Evolutionary conservation across 2,797 vertebrate species (phyloP), one percentile per base, ranked within the genome.

Genomic region (Melopsittacus undulatus): DNA sequence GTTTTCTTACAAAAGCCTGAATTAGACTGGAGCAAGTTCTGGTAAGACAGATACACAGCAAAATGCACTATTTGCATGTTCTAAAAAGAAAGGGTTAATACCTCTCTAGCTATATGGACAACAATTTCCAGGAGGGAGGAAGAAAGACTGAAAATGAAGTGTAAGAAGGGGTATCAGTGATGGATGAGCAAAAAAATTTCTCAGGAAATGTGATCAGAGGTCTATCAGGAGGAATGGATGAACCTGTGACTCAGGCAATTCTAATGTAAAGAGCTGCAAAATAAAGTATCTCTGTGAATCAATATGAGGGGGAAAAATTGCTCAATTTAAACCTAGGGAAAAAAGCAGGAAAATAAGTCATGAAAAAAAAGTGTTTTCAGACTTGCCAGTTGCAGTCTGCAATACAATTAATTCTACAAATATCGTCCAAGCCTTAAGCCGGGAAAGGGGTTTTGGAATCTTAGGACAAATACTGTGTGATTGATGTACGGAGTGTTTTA

Each of bases 21-120:
- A 83, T 95, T 95, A 92, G 83, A 86, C 30, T 83, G 67, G 87
- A 91, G 82, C 14, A n/a, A 61, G 82, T 97, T 94, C 63, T 96
- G 51, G 66, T 93, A 88, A 90, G 66, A 57, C 10, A 9, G 34
- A 10, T 74, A 51, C 82, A 97, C 77, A 48, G 76, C 4, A 19
- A 69, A 87, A 85, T 91, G 67, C 46, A 87, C 92, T 93, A 86
- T 14, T 97, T 92, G 52, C 18, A 34, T 81, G 15, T 91, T 79
- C 26, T 45, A 61, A 52, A 34, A 74, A 46, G 59, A 83, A 91
- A 52, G 21, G 24, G 19, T 49, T 61, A 69, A 69, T 80, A 38
- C 24, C 46, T 45, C 22, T 36, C 8, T 57, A 70, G 43, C 48
- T 19, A 11, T 56, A 12, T 10, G 30, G 34, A 51, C 34, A 66